Evolutionary conservation across 2,888 invertebrate genomes (phyloP).

Genomic region (Gortyna flavago): DNA sequence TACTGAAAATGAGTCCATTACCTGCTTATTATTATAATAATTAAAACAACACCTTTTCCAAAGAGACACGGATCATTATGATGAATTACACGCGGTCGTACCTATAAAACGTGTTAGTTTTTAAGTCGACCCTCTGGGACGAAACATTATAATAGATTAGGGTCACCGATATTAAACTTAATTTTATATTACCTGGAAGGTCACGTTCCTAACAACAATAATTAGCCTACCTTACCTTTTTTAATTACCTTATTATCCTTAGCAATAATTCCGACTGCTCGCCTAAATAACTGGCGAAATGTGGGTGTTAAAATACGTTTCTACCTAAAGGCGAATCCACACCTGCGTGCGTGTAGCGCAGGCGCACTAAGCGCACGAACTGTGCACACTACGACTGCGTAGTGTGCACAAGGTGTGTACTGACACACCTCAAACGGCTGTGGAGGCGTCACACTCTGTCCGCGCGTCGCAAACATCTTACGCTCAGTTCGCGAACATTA

Average conservation of each 20-base stretch:
- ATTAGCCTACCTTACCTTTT: too few relatives aligned
- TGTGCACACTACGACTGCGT: background rate
- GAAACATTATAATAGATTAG: slow-evolving; percentile 18
- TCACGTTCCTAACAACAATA: background rate
- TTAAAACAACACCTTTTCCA: slow-evolving; percentile 12
- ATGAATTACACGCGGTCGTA: slow-evolving; percentile 8
- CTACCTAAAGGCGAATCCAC: background rate
- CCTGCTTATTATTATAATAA: slow-evolving; percentile 9
- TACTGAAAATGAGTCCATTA: slow-evolving; percentile 18
- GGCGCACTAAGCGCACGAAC: background rate
- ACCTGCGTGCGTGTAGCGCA: background rate
- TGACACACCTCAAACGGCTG: too few relatives aligned
- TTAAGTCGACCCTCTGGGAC: background rate
- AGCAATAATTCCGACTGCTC: background rate
- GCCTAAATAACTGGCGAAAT: background rate
- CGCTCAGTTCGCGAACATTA: too few relatives aligned
- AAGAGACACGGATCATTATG: slow-evolving; percentile 10
- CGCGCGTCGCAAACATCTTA: too few relatives aligned
- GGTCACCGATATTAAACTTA: slow-evolving; percentile 25
- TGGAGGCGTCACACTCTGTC: too few relatives aligned
- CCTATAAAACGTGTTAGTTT: slow-evolving; percentile 11
- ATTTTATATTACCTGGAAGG: slow-evolving; percentile 23
- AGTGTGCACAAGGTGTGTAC: too few relatives aligned
- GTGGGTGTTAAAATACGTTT: background rate
- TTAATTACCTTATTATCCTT: background rate